Conservation (phyloP, 2,797 vertebrate species). For the Sebastiscus tertius region DNA sequence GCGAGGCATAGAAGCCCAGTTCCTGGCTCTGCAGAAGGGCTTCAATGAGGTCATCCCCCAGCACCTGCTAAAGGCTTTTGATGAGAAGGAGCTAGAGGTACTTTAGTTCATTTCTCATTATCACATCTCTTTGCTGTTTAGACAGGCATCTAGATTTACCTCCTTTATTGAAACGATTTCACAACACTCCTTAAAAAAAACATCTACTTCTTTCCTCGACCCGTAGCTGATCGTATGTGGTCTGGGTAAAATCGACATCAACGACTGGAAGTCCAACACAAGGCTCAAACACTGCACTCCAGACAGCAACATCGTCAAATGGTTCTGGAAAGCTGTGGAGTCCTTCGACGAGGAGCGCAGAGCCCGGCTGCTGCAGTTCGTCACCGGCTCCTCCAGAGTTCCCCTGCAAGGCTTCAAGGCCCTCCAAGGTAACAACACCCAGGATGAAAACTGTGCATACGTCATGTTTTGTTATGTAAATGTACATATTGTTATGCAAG, state of each 20-base stretch:
- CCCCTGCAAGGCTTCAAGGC: constrained; percentile 99
- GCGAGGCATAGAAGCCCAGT: constrained; percentile 97
- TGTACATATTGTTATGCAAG: not conserved
- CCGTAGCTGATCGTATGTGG: constrained; percentile 95
- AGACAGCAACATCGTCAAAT: constrained; percentile 95
- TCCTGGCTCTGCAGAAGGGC: constrained; percentile 97
- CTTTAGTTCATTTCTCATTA: not conserved
- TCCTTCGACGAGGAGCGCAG: constrained; percentile 95
- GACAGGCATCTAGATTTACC: not conserved
- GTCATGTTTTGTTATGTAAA: not conserved
- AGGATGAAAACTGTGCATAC: not conserved
- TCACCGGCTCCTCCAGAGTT: constrained; percentile 96
- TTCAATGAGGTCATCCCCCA: constrained; percentile 99
- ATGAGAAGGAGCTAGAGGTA: constrained; percentile 98
- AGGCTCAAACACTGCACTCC: constrained; percentile 97
- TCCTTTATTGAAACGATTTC: not conserved
- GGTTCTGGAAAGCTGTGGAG: constrained; percentile 99
- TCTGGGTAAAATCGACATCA: constrained; percentile 96
- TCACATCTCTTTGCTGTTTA: not conserved
- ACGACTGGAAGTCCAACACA: constrained; percentile 97
- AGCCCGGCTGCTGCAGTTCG: constrained; percentile 95
- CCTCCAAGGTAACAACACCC: constrained; percentile 88
- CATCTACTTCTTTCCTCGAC: not conserved
- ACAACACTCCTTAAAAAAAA: not conserved
- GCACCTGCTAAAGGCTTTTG: constrained; percentile 96